phyloP scores from a whole-genome alignment of 1,140 invertebrate species.

The Eubasilissa regina region DNA sequence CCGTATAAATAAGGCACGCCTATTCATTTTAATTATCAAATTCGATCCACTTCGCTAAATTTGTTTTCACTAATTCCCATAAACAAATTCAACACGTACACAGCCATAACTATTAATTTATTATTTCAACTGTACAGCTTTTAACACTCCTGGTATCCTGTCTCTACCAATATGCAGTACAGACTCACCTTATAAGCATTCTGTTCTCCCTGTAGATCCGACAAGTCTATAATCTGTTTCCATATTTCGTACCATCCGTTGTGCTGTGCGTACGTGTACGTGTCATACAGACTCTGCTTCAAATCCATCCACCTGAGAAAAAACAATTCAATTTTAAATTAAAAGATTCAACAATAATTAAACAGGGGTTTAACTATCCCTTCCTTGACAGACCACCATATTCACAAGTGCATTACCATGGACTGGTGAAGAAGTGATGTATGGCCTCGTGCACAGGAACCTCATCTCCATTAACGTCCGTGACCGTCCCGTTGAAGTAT shows the following conservation, averaged over 20 bases:
- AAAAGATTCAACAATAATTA: too few species aligned
- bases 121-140: too few species aligned
- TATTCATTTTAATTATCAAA: too few species aligned
- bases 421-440: slow-evolving; percentile 92
- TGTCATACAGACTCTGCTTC: slow-evolving; percentile 81
- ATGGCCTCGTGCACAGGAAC: slow-evolving; percentile 90
- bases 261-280: slow-evolving; percentile 82
- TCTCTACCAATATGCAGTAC: neutral
- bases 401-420: slow-evolving; percentile 74
- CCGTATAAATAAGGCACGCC: too few species aligned
- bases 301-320: slow-evolving; percentile 77
- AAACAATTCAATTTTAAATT: neutral
- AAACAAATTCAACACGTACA: too few species aligned
- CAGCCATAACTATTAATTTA: too few species aligned
- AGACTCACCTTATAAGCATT: slow-evolving; percentile 84
- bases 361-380: too few species aligned
- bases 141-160: too few species aligned
- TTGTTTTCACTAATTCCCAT: too few species aligned
- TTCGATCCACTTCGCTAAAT: too few species aligned
- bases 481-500: slow-evolving; percentile 92
- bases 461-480: slow-evolving; percentile 89
- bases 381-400: too few species aligned
- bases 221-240: slow-evolving; percentile 88
- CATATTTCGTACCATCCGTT: slow-evolving; percentile 90
- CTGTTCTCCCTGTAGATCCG: slow-evolving; percentile 90